Evolutionary conservation across 2,113 vertebrate genomes (phyloP).

Genomic region (Mormoops blainvillei): DNA sequence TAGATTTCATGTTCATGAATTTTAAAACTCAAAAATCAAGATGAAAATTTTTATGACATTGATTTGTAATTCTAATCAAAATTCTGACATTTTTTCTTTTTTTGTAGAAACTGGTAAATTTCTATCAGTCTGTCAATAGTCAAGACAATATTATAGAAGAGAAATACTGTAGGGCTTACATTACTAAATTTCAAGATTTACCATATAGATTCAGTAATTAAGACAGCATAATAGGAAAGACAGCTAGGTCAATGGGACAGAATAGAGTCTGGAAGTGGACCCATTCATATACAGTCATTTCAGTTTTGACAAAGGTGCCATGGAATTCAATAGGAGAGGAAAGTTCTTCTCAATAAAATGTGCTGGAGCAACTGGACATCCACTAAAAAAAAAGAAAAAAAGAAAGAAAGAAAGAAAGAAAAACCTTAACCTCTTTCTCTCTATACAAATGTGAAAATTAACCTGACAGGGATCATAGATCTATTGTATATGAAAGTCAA

Average conservation of each 20-base stretch:
- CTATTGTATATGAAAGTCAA: not conserved
- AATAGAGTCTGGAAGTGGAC: not conserved
- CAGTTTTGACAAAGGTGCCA: not conserved
- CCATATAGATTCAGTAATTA: not conserved
- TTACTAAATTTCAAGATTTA: not conserved
- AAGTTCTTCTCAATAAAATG: not conserved
- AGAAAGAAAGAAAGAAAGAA: no score
- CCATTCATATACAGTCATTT: not conserved
- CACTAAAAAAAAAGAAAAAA: not conserved
- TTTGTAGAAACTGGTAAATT: not conserved
- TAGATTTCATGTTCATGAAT: not conserved
- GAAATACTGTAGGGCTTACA: not conserved
- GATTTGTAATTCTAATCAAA: not conserved
- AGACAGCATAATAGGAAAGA: not conserved
- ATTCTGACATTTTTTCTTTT: not conserved
- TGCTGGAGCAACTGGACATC: not conserved
- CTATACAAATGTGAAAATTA: not conserved
- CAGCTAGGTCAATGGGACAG: not conserved
- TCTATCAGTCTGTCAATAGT: not conserved
- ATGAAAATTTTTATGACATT: not conserved
- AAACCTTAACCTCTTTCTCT: not conserved
- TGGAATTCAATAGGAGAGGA: not conserved
- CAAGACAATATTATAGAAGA: not conserved
- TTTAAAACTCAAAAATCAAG: slow-evolving; percentile 1
- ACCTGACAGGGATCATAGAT: not conserved